A percentile compares a stretch with the other conserved stretches of the same genome.
These are phyloP conservation scores for Acanthosoma haemorrhoidale DNA, from an alignment of 2,888 invertebrate species.

Conservation along the genomic window DNA sequence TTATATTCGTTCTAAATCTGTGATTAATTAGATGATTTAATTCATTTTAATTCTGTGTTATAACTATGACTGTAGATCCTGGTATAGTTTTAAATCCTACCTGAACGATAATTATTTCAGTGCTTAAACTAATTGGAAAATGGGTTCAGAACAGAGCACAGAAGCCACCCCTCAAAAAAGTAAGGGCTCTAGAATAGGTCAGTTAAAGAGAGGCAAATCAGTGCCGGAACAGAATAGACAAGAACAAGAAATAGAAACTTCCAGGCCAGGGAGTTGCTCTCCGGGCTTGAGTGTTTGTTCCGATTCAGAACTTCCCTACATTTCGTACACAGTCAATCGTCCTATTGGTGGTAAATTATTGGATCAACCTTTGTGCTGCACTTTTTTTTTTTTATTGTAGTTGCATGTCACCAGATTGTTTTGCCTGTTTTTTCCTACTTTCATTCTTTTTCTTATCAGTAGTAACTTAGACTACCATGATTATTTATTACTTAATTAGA, in stretches of 20 bases:
- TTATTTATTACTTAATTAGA: too few species aligned
- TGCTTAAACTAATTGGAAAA: conserved; percentile 14
- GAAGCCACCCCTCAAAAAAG: conserved; percentile 36
- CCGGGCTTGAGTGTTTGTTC: conserved; percentile 85
- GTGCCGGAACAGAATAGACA: conserved; percentile 42
- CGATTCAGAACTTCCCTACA: conserved; percentile 82
- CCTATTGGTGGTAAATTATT: conserved; percentile 68
- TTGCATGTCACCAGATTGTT: neutral
- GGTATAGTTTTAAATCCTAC: too few species aligned
- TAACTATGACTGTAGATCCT: too few species aligned
- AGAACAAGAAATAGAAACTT: conserved; percentile 39
- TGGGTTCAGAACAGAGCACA: conserved; percentile 44
- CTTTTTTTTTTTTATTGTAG: neutral
- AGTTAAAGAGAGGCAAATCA: conserved; percentile 43
- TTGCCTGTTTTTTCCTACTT: neutral
- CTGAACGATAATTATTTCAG: neutral
- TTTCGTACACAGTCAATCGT: conserved; percentile 82
- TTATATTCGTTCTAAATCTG: too few species aligned
- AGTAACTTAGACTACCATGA: too few species aligned
- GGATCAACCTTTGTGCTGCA: neutral
- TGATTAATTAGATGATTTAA: too few species aligned
- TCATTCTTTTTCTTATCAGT: too few species aligned
- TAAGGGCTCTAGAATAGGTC: conserved; percentile 37
- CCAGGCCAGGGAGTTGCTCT: conserved; percentile 59
- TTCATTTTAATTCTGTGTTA: too few species aligned